Evolutionary conservation across 2,797 vertebrate species (phyloP).

Genomic region (Percopsis omiscomaycus): DNA sequence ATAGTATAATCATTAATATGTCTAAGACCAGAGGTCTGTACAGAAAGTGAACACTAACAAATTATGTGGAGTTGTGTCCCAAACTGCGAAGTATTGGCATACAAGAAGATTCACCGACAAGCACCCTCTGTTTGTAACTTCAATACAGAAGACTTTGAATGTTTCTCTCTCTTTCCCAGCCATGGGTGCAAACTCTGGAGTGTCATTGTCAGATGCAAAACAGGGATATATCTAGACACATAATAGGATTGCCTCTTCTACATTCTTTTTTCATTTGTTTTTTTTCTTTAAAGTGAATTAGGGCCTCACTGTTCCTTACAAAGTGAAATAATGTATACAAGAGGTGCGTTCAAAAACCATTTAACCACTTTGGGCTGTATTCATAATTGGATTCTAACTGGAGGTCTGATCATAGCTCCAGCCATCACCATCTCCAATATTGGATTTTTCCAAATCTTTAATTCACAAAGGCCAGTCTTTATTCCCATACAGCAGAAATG

Average conservation of each 20-base stretch:
- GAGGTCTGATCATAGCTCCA: constrained; percentile 62
- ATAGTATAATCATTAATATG: too few species aligned
- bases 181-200: constrained; percentile 37
- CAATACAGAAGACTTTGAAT: constrained; percentile 10
- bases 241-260: constrained; percentile 66
- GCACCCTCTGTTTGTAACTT: constrained; percentile 13
- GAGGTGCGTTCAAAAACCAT: constrained; percentile 60
- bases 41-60: too few species aligned
- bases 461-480: constrained; percentile 57
- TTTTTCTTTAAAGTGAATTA: constrained; percentile 65
- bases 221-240: constrained; percentile 47
- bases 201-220: constrained; percentile 65
- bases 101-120: too few species aligned
- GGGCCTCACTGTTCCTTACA: constrained; percentile 64
- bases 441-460: constrained; percentile 68
- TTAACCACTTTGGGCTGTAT: constrained; percentile 65
- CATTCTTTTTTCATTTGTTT: constrained; percentile 32
- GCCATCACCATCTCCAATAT: constrained; percentile 71
- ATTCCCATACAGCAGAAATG: constrained; percentile 71
- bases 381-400: constrained; percentile 75
- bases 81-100: too few species aligned
- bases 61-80: too few species aligned
- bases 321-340: constrained; percentile 65
- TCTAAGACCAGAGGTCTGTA: too few species aligned
- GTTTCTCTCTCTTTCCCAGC: constrained; percentile 28